Evolutionary conservation across 2,888 invertebrate species (phyloP).

Genomic region (Dendrolimus pini): DNA sequence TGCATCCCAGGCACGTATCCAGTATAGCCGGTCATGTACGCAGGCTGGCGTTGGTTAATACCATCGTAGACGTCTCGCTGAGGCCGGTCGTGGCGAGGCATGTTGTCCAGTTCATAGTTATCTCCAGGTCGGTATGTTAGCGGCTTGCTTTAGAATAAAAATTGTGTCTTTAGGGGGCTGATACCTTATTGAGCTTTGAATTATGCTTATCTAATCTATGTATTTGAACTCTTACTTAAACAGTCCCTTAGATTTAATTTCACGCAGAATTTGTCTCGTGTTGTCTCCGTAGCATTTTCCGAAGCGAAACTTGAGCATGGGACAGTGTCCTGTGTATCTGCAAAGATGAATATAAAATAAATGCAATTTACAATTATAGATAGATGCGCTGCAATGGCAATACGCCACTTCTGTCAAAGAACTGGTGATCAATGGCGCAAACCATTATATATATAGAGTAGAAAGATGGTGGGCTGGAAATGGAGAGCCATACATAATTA

Average conservation of each 20-base stretch:
- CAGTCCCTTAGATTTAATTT: constrained; percentile 64
- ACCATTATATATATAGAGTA: too few relatives aligned
- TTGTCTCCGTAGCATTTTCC: constrained; percentile 83
- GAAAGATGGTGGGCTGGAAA: too few relatives aligned
- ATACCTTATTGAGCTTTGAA: neutral
- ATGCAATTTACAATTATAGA: too few relatives aligned
- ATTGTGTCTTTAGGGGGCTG: too few relatives aligned
- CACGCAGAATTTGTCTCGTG: constrained; percentile 81
- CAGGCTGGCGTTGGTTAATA: constrained; percentile 52
- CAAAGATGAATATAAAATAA: constrained; percentile 14
- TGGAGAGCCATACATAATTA: too few relatives aligned
- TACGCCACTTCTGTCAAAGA: too few relatives aligned
- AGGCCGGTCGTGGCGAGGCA: constrained; percentile 41
- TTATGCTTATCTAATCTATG: neutral
- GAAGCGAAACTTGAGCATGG: constrained; percentile 81
- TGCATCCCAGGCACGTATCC: constrained; percentile 84
- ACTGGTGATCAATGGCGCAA: too few relatives aligned
- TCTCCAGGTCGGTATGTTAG: constrained; percentile 74
- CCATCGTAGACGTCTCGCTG: constrained; percentile 65
- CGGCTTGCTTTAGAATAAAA: constrained; percentile 53
- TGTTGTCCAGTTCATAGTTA: constrained; percentile 58
- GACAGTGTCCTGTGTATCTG: constrained; percentile 85
- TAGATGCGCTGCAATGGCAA: too few relatives aligned
- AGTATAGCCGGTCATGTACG: constrained; percentile 82
- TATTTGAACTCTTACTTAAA: constrained; percentile 48